These are phyloP conservation scores for mouse (Mus musculus) DNA, from an alignment of 2,113 vertebrate genomes.

Conservation along the genomic window GRCm39 chr4:38745001-38745500, in stretches of 20 bases:
- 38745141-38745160: conserved; percentile 40
- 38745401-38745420: background rate
- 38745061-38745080: background rate
- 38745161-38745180: conserved; percentile 19
- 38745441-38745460: background rate
- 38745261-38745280: conserved; percentile 12
- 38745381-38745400: conserved; percentile 12
- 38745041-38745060: too few species aligned
- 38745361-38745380: conserved; percentile 12
- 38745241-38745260: background rate
- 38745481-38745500: background rate
- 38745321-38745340: background rate
- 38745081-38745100: background rate
- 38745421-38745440: background rate
- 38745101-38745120: background rate
- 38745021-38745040: background rate
- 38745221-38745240: conserved; percentile 51
- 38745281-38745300: conserved; percentile 63
- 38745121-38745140: background rate
- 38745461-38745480: background rate
- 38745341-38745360: background rate
- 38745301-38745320: conserved; percentile 53
- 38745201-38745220: background rate
- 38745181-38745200: background rate
- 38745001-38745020: background rate